Percentiles rank a stretch among this genome's conserved stretches.
Conservation (phyloP, 2,797 vertebrate genomes). For the Gallinago solitaria region DNA sequence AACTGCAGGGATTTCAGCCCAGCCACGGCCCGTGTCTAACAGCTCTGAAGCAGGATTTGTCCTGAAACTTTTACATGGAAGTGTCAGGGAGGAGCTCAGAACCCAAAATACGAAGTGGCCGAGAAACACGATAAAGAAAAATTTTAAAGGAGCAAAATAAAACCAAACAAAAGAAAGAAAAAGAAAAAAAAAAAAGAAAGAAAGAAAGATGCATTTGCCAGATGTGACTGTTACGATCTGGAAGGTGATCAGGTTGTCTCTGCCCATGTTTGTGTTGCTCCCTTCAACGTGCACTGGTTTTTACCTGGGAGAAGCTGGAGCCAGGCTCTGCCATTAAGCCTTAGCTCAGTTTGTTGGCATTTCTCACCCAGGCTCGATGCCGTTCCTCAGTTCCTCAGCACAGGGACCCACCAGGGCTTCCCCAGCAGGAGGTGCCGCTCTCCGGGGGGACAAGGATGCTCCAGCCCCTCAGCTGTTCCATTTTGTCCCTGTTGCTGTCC, state of each 20-base stretch:
- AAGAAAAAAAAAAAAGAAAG: no score
- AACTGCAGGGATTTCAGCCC: background rate
- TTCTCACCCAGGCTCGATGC: background rate
- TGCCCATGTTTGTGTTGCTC: background rate
- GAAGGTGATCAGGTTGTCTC: background rate
- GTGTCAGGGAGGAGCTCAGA: background rate
- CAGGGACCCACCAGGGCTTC: background rate
- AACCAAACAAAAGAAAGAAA: background rate
- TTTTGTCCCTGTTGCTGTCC: background rate
- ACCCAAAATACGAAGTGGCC: background rate
- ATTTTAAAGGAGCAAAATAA: background rate
- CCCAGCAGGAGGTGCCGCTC: background rate
- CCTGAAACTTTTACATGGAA: background rate
- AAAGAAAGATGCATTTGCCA: background rate
- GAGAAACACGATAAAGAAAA: background rate
- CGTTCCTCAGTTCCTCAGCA: background rate
- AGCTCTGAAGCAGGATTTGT: background rate
- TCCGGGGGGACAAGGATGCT: background rate
- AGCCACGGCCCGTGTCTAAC: background rate
- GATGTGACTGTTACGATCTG: background rate
- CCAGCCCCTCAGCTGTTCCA: accelerated
- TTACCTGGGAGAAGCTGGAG: background rate
- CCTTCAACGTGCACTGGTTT: accelerated
- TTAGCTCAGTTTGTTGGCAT: background rate
- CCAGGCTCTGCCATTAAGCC: background rate